phyloP scores from a whole-genome alignment of 2,888 invertebrate species.

The Idaea aversata region DNA sequence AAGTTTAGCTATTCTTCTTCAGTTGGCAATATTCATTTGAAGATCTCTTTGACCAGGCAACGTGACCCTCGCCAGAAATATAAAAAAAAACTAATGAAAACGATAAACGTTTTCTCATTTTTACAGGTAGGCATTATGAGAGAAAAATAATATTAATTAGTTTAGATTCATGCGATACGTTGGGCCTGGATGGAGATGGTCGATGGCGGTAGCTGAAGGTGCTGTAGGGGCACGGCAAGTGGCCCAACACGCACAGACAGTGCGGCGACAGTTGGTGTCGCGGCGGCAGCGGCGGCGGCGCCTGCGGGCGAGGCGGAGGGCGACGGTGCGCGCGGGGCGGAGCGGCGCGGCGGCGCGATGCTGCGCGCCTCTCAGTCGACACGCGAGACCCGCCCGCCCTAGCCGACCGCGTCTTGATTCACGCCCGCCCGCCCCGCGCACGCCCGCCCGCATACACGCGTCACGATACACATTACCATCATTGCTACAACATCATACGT shows the following conservation, averaged over 20 bases:
- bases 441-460: conserved; percentile 57
- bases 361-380: conserved; percentile 85
- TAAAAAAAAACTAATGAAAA: too few species aligned
- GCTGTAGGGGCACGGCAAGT: conserved; percentile 60
- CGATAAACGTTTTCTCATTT: too few species aligned
- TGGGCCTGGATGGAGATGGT: too few species aligned
- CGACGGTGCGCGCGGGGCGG: conserved; percentile 47
- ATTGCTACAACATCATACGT: conserved; percentile 47
- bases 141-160: too few species aligned
- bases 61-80: too few species aligned
- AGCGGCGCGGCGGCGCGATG: conserved; percentile 82
- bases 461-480: conserved; percentile 48
- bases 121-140: too few species aligned
- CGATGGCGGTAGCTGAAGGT: conserved; percentile 27
- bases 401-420: conserved; percentile 67
- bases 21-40: neutral
- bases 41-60: neutral
- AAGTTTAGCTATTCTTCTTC: neutral
- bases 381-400: conserved; percentile 81
- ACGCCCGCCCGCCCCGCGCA: conserved; percentile 54
- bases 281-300: conserved; percentile 54
- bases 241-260: conserved; percentile 54
- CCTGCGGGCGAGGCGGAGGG: conserved; percentile 54
- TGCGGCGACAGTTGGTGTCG: conserved; percentile 54
- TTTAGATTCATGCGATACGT: too few species aligned